phyloP scores from a whole-genome alignment of 2,113 vertebrate species.

The Ceyx cyanopectus region DNA sequence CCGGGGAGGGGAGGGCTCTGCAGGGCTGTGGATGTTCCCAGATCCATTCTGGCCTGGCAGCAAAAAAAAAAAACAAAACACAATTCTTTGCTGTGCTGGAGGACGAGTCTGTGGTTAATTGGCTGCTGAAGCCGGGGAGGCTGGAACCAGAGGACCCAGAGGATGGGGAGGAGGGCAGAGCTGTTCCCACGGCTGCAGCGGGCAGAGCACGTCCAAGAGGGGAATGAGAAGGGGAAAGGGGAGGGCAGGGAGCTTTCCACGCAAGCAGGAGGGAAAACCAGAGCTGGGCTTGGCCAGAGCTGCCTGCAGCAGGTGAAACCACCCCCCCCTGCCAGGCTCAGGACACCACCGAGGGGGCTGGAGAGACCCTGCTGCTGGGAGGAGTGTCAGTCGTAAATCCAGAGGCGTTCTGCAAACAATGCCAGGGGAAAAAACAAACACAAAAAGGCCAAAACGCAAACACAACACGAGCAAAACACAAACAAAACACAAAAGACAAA shows the following conservation, averaged over 20 bases:
- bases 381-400: neutral
- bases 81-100: neutral
- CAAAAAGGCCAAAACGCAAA: neutral
- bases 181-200: neutral
- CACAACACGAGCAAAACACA: neutral
- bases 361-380: neutral
- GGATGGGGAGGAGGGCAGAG: accelerated
- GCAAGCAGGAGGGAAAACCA: neutral
- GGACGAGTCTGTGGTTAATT: constrained; percentile 2
- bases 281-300: neutral
- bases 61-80: neutral
- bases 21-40: constrained; percentile 50
- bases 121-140: constrained; percentile 3
- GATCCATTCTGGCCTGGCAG: neutral
- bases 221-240: neutral
- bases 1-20: neutral
- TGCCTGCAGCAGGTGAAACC: constrained; percentile 21
- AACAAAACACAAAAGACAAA: neutral
- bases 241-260: neutral
- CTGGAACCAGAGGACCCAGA: neutral
- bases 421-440: neutral
- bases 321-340: neutral
- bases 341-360: neutral
- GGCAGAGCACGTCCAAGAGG: accelerated
- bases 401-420: neutral